Percentiles rank a stretch among this genome's conserved stretches.
Evolutionary conservation across 2,797 vertebrate genomes (phyloP).

Genomic region (Poliocrania exsul): DNA sequence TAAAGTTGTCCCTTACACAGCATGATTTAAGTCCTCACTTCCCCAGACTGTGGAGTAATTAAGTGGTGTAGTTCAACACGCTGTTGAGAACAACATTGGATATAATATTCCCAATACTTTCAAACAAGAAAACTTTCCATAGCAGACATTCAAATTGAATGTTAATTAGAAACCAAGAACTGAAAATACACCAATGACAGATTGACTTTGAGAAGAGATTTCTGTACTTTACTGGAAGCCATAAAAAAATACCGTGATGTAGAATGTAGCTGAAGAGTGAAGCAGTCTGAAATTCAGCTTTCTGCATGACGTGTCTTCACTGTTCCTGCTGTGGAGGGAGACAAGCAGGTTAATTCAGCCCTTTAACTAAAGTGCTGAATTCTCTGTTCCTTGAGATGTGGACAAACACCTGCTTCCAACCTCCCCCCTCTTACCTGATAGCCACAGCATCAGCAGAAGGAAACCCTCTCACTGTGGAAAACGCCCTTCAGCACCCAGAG

Average conservation of each 20-base stretch:
- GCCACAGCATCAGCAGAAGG: not conserved
- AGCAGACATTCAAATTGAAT: not conserved
- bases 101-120: not conserved
- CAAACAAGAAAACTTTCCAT: not conserved
- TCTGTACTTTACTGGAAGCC: not conserved
- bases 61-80: not conserved
- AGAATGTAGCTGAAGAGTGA: not conserved
- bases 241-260: not conserved
- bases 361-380: not conserved
- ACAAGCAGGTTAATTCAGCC: not conserved
- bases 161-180: not conserved
- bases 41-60: not conserved
- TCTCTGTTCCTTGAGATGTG: not conserved
- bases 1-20: not conserved
- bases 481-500: not conserved
- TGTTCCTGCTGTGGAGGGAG: not conserved
- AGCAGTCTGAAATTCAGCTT: not conserved
- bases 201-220: not conserved
- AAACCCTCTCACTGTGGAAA: not conserved
- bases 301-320: not conserved
- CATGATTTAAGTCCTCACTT: not conserved
- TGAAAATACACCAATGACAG: not conserved
- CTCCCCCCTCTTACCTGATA: not conserved
- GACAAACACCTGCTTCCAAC: not conserved
- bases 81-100: not conserved